A percentile compares a stretch with the other conserved stretches of the same genome.
Conservation (phyloP, 2,797 vertebrate species). For the Betta splendens region DNA sequence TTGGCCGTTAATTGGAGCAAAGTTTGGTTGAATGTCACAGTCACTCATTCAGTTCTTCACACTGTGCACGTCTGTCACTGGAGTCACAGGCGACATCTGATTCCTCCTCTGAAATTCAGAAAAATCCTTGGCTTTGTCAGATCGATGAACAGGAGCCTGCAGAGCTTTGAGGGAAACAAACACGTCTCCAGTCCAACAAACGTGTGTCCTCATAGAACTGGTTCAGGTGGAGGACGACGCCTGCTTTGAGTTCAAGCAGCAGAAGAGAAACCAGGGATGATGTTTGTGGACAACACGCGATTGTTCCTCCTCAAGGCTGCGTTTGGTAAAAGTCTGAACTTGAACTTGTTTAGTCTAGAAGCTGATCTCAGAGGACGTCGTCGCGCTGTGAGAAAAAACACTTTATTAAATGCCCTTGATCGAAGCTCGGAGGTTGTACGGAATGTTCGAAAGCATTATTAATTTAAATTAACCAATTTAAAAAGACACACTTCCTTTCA, state of each 20-base stretch:
- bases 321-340: background rate
- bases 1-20: background rate
- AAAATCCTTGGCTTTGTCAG: background rate
- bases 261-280: background rate
- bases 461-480: background rate
- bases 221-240: too few relatives aligned
- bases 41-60: background rate
- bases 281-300: background rate
- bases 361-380: background rate
- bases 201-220: too few relatives aligned
- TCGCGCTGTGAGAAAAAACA: background rate
- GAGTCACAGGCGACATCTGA: background rate
- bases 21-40: background rate
- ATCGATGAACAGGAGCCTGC: too few relatives aligned
- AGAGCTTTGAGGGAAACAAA: background rate
- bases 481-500: constrained; percentile 4
- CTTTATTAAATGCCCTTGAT: background rate
- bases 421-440: background rate
- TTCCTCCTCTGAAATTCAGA: background rate
- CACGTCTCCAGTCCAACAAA: too few relatives aligned
- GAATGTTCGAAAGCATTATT: background rate
- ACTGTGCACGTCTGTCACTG: background rate
- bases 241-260: too few relatives aligned
- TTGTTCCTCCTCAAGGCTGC: background rate
- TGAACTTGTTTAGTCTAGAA: background rate